Percentiles rank a stretch among this genome's conserved stretches.
These are phyloP conservation scores for Rambutsinella grinnellia DNA, from an alignment of 2,888 invertebrate genomes.

Conservation along the genomic window DNA sequence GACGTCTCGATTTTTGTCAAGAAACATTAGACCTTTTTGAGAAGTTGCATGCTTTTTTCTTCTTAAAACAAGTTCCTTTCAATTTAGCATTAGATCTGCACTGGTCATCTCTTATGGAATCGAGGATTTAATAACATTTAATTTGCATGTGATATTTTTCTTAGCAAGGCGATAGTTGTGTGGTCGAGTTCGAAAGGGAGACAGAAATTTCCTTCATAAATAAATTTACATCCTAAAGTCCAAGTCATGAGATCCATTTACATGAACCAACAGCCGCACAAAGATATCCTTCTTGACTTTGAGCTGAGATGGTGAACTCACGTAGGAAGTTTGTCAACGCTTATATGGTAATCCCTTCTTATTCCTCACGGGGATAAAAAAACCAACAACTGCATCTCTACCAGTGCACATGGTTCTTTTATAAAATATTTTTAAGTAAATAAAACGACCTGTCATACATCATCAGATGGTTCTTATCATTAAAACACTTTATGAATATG, in stretches of 20 bases:
- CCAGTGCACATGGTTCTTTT: too few relatives aligned
- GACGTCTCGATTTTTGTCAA: too few relatives aligned
- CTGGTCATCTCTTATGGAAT: too few relatives aligned
- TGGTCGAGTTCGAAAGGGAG: too few relatives aligned
- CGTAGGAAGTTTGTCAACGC: slow-evolving; percentile 49
- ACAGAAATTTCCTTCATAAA: neutral
- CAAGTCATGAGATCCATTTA: neutral
- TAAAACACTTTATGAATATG: neutral
- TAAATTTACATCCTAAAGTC: neutral
- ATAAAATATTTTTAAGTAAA: neutral
- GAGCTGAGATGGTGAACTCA: slow-evolving; percentile 36
- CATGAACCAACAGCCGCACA: neutral
- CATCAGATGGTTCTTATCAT: neutral
- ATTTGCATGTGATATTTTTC: neutral
- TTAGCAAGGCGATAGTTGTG: too few relatives aligned
- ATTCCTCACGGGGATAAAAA: neutral
- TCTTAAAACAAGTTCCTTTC: too few relatives aligned
- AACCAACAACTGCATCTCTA: too few relatives aligned
- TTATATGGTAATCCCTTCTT: slow-evolving; percentile 41
- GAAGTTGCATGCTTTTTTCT: too few relatives aligned
- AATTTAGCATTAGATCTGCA: too few relatives aligned
- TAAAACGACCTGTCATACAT: neutral
- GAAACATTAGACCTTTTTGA: too few relatives aligned
- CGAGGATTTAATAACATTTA: too few relatives aligned
- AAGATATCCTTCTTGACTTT: neutral